Base-by-base conservation (phyloP, 2,797 vertebrate species). In the Megalops cyprinoides region DNA sequence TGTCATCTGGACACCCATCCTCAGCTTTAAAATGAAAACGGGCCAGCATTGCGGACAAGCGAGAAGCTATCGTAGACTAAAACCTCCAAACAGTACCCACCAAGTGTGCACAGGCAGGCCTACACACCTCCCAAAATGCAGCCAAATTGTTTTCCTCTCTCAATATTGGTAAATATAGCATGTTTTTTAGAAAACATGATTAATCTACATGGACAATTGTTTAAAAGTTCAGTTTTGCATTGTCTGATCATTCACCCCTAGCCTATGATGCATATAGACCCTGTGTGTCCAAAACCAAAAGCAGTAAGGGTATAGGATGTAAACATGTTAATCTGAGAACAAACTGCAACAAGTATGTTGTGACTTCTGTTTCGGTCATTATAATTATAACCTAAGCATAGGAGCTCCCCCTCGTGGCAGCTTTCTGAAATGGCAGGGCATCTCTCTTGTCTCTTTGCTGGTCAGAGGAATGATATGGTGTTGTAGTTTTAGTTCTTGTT, bases 91-190 rank as follows among this genome's bases (percentile, higher is more conserved):
- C 20, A 75, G 56, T 28, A 60, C 39, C 20, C 46, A 1, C 31
- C 77, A 69, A 25, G 34, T 25, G n/a, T 74, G 28, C 25, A 51
- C 23, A 39, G 34, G 34, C 23, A 39, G 34, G 34, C 9, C 55
- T 89, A 88, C 88, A 90, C 55, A 34, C 39, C n/a, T 48, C 65
- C 31, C 37, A 65, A 25, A 12, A 48, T 56, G 23, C 15, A 31
- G 46, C 23, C 39, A 75, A 20, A 74, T 87, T 89, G 84, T 90
- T 90, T 90, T 86, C 85, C 73, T 89, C 87, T 79, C 87, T 91
- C 74, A 89, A 89, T 93, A 90, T 92, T 91, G 92, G 91, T 92
- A 91, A 75, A 56, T 84, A 69, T 78, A 80, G 91, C 28, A 25
- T 89, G 89, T 91, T 90, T 94, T 94, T 92, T 91, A 1, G 23